phyloP scores from a whole-genome alignment of 2,888 invertebrate genomes.

The Perithous albicinctus region DNA sequence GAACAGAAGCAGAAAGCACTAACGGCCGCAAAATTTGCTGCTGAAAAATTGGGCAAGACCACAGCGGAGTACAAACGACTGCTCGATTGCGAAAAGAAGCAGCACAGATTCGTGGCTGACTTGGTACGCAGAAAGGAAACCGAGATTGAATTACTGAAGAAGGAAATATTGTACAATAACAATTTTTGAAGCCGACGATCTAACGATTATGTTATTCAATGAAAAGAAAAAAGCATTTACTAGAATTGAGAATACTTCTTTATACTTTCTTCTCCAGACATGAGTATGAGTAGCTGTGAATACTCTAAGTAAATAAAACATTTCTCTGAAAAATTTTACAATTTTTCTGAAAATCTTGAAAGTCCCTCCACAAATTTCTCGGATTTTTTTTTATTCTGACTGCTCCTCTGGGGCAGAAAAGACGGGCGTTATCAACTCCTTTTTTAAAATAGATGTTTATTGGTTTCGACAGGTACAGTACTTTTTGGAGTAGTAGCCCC shows the following conservation, averaged over 20 bases:
- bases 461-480: too few species aligned
- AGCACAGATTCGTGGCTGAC: slow-evolving; percentile 63
- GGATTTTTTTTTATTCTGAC: too few species aligned
- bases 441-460: too few species aligned
- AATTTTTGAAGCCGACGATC: slow-evolving; percentile 48
- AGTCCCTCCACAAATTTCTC: too few species aligned
- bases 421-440: too few species aligned
- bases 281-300: neutral
- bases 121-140: slow-evolving; percentile 66
- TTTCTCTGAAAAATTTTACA: too few species aligned
- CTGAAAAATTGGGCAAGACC: slow-evolving; percentile 70
- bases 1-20: slow-evolving; percentile 73
- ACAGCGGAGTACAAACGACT: slow-evolving; percentile 69
- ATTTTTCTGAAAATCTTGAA: too few species aligned
- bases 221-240: slow-evolving; percentile 40
- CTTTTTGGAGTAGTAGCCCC: too few species aligned
- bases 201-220: slow-evolving; percentile 39
- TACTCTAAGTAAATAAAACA: too few species aligned
- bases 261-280: neutral
- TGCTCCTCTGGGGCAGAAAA: too few species aligned
- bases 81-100: slow-evolving; percentile 66
- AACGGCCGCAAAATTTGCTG: slow-evolving; percentile 73
- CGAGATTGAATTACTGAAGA: slow-evolving; percentile 72
- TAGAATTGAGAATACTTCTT: neutral
- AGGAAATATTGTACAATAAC: slow-evolving; percentile 65